phyloP scores from a whole-genome alignment of 2,113 vertebrate genomes.

The Forbesichthys papilliferus region DNA sequence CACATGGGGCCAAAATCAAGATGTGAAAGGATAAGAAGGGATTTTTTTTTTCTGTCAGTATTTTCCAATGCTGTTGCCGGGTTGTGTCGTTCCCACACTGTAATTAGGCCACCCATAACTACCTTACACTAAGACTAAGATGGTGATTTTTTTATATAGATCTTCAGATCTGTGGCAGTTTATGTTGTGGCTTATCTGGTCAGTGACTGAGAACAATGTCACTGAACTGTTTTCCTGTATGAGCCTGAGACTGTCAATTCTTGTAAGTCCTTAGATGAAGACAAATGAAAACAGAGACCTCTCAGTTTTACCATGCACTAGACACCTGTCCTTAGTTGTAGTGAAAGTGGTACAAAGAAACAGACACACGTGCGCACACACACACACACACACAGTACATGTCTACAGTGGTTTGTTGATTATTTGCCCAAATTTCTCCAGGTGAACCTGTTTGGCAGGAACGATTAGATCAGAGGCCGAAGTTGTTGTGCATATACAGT shows the following conservation, averaged over 20 bases:
- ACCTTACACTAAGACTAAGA: background rate
- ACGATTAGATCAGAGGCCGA: constrained; percentile 41
- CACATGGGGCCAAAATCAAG: background rate
- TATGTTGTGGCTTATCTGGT: constrained; percentile 69
- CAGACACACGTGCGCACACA: background rate
- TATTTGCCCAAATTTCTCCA: constrained; percentile 17
- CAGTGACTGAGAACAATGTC: constrained; percentile 55
- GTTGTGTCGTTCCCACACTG: constrained; percentile 1
- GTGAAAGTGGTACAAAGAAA: constrained; percentile 40
- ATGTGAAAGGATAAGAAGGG: background rate
- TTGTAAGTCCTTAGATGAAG: constrained; percentile 65
- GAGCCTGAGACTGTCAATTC: constrained; percentile 62
- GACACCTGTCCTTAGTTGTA: constrained; percentile 14
- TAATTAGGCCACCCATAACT: constrained; percentile 46
- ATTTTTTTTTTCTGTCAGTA: background rate
- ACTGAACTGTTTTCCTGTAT: constrained; percentile 66
- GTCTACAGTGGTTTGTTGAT: background rate
- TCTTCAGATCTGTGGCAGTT: constrained; percentile 47
- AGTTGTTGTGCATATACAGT: background rate
- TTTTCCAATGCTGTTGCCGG: constrained; percentile 31
- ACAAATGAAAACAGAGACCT: constrained; percentile 21
- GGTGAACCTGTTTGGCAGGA: constrained; percentile 56
- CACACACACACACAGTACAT: constrained; percentile 1
- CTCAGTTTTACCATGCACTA: constrained; percentile 56
- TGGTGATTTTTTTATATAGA: constrained; percentile 21